A percentile compares a stretch with the other conserved stretches of the same genome.
Evolutionary conservation across 2,797 vertebrate genomes (phyloP).

Genomic region (Erithacus rubecula): DNA sequence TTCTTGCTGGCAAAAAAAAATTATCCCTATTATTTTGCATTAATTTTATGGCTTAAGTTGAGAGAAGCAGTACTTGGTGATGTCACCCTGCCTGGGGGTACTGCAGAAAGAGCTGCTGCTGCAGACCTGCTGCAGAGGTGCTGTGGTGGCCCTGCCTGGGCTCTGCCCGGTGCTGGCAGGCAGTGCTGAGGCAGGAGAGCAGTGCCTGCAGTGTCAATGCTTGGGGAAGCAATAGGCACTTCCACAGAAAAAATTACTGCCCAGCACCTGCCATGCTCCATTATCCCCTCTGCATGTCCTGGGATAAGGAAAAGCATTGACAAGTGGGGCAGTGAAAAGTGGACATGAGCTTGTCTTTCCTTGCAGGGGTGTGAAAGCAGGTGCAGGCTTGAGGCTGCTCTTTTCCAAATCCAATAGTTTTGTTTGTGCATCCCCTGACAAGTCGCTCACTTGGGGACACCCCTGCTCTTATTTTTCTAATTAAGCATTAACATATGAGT

Average conservation of each 20-base stretch:
- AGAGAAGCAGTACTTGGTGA: background rate
- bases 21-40: background rate
- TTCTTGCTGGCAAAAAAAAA: background rate
- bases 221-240: background rate
- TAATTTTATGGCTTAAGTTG: background rate
- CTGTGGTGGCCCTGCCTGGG: background rate
- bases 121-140: background rate
- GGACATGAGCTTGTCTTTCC: background rate
- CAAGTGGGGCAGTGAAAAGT: background rate
- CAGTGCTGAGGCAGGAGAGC: background rate
- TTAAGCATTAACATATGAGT: background rate
- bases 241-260: background rate
- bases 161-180: background rate
- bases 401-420: background rate
- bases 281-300: background rate
- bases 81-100: background rate
- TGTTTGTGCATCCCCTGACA: background rate
- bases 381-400: background rate
- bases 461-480: background rate
- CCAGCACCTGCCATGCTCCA: background rate
- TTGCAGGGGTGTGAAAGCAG: background rate
- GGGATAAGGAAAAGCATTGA: background rate
- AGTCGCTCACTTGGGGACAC: background rate
- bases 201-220: background rate
- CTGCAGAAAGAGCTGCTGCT: background rate